Conservation (phyloP, 2,113 vertebrate genomes). For the Microtus ochrogaster region DNA sequence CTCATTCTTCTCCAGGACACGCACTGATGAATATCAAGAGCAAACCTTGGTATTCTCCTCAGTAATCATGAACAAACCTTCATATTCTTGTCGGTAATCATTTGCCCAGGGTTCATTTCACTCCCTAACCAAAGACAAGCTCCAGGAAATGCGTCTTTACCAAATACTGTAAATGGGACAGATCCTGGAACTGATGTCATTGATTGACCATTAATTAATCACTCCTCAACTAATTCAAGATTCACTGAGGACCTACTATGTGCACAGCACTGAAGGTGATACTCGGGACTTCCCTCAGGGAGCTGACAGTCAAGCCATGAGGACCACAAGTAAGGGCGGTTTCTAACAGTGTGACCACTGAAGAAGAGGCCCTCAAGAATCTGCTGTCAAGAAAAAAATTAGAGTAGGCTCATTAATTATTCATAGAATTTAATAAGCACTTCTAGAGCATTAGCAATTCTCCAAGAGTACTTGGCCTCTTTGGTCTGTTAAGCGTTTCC, state of each 20-base stretch:
- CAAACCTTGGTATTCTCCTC: background rate
- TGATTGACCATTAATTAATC: background rate
- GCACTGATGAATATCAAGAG: background rate
- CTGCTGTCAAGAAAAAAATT: background rate
- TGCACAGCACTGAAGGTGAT: background rate
- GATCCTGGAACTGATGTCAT: background rate
- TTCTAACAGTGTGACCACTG: background rate
- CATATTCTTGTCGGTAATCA: background rate
- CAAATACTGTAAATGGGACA: background rate
- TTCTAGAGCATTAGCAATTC: slow-evolving; percentile 40
- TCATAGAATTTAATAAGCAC: slow-evolving; percentile 36
- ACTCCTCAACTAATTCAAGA: background rate
- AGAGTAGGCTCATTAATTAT: slow-evolving; percentile 44
- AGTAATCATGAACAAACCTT: background rate
- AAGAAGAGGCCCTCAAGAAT: background rate
- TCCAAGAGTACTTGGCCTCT: slow-evolving; percentile 45
- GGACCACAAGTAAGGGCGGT: background rate
- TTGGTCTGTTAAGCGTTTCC: slow-evolving; percentile 42
- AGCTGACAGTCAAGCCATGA: background rate
- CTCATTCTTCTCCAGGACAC: slow-evolving; percentile 15
- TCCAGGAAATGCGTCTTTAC: background rate
- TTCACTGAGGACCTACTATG: background rate
- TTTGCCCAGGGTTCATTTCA: slow-evolving; percentile 36
- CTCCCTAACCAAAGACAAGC: slow-evolving; percentile 18
- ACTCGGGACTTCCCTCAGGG: background rate